These are phyloP conservation scores for Cyphomyrmex costatus DNA, from an alignment of 1,140 invertebrate genomes.

Conservation along the genomic window DNA sequence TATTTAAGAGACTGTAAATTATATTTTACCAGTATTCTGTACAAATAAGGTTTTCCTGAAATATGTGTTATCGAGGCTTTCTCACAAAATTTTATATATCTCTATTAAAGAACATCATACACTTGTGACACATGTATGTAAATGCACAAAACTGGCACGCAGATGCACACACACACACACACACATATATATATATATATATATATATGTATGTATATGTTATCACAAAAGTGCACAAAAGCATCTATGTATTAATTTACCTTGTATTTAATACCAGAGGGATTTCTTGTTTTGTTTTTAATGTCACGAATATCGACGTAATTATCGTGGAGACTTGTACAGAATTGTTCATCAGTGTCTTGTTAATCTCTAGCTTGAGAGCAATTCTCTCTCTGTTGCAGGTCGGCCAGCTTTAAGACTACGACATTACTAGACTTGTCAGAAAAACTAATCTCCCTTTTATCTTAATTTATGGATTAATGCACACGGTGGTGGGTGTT, in stretches of 20 bases:
- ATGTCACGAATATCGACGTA: constrained; percentile 33
- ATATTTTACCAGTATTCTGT: not conserved
- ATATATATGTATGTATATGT: not conserved
- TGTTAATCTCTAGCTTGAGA: constrained; percentile 83
- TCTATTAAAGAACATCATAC: not conserved
- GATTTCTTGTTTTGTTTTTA: constrained; percentile 34
- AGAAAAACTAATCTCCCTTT: constrained; percentile 81
- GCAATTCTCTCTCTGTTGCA: constrained; percentile 87
- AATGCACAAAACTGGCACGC: not conserved
- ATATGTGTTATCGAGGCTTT: not conserved
- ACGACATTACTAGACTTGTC: constrained; percentile 87
- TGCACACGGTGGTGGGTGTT: constrained; percentile 82
- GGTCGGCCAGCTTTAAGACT: constrained; percentile 88
- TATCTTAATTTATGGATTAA: constrained; percentile 81
- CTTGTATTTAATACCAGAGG: constrained; percentile 37
- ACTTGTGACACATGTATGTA: not conserved
- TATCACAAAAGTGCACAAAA: constrained; percentile 43
- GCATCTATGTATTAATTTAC: constrained; percentile 54
- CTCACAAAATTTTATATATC: not conserved
- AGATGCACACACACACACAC: not conserved
- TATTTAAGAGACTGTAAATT: not conserved
- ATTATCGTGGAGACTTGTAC: constrained; percentile 60
- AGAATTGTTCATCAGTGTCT: constrained; percentile 46
- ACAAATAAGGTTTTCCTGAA: not conserved
- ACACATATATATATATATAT: not conserved